These are phyloP conservation scores for Anthoscopus minutus DNA, from an alignment of 2,113 vertebrate genomes.

Conservation along the genomic window DNA sequence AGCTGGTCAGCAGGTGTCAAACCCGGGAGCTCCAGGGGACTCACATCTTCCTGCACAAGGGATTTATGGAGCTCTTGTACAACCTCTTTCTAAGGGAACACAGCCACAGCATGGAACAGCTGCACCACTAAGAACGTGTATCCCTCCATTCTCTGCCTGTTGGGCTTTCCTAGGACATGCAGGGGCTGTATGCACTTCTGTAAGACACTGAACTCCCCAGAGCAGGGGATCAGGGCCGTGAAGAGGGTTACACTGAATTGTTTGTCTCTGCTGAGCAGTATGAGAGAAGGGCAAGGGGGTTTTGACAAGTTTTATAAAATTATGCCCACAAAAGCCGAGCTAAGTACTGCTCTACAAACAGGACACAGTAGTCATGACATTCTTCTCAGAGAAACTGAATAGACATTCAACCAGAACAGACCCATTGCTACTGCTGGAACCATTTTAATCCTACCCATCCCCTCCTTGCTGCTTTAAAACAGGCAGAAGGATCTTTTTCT, in stretches of 20 bases:
- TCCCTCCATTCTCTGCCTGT: not conserved
- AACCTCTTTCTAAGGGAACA: not conserved
- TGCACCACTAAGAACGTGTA: not conserved
- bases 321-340: not conserved
- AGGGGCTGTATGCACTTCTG: not conserved
- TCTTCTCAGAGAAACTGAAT: not conserved
- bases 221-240: not conserved
- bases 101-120: not conserved
- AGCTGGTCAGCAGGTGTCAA: not conserved
- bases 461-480: not conserved
- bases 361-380: not conserved
- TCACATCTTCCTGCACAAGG: not conserved
- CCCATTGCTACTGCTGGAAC: not conserved
- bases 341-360: not conserved
- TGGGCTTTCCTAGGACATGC: not conserved
- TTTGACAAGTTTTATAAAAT: not conserved
- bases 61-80: not conserved
- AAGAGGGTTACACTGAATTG: not conserved
- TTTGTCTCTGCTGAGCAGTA: not conserved
- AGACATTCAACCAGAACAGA: not conserved
- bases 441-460: not conserved
- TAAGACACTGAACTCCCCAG: not conserved
- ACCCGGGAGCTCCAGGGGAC: not conserved
- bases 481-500: not conserved
- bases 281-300: not conserved